Evolutionary conservation across 2,797 vertebrate genomes (phyloP).

Genomic region (Anas georgica): DNA sequence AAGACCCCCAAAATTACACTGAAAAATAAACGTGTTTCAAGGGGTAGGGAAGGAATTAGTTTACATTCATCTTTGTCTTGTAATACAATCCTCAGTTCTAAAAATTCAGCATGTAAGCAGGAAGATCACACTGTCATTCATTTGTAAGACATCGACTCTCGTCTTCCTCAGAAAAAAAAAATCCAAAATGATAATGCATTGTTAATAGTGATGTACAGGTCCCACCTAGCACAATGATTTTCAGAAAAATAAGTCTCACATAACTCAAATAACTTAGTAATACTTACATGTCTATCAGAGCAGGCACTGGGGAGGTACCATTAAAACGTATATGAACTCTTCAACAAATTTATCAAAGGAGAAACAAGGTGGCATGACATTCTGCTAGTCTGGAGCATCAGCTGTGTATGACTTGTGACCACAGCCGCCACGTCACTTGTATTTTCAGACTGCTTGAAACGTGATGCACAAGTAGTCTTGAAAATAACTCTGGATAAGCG

Average conservation of each 20-base stretch:
- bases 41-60: conserved; percentile 70
- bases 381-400: conserved; percentile 47
- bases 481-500: conserved; percentile 9
- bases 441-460: conserved; percentile 66
- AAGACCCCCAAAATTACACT: conserved; percentile 72
- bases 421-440: conserved; percentile 1
- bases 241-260: background rate
- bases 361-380: conserved; percentile 31
- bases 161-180: conserved; percentile 67
- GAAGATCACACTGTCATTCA: conserved; percentile 74
- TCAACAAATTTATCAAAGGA: conserved; percentile 15
- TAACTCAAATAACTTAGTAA: conserved; percentile 51
- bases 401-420: background rate
- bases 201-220: conserved; percentile 67
- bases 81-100: conserved; percentile 89
- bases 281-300: conserved; percentile 52
- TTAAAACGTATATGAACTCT: conserved; percentile 18
- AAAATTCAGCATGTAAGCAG: conserved; percentile 76
- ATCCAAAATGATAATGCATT: conserved; percentile 63
- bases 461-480: background rate
- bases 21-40: conserved; percentile 53
- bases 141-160: conserved; percentile 67
- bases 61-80: conserved; percentile 97
- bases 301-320: conserved; percentile 66
- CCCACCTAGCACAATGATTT: conserved; percentile 48